Conservation (phyloP, 2,113 vertebrate genomes). For the Eublepharis macularius region DNA sequence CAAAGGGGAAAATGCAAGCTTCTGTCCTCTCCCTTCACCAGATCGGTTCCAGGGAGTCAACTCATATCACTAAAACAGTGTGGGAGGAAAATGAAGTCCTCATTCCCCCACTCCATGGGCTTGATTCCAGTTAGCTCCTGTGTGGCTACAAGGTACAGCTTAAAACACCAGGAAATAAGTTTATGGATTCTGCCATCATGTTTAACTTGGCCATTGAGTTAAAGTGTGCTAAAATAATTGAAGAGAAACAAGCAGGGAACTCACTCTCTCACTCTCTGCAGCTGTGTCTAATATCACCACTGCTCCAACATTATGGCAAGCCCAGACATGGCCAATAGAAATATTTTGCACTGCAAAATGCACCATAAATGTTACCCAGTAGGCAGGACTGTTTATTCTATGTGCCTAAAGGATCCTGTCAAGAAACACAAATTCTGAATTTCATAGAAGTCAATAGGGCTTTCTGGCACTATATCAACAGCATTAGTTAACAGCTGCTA, state of each 20-base stretch:
- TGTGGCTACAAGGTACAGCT: too few relatives aligned
- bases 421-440: conserved; percentile 1
- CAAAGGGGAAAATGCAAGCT: too few relatives aligned
- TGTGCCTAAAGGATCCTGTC: neutral
- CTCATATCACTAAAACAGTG: too few relatives aligned
- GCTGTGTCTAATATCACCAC: neutral
- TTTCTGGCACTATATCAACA: neutral
- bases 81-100: too few relatives aligned
- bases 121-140: too few relatives aligned
- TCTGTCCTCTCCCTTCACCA: too few relatives aligned
- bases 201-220: too few relatives aligned
- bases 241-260: neutral
- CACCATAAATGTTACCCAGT: neutral
- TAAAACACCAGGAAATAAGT: too few relatives aligned
- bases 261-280: neutral
- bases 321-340: neutral
- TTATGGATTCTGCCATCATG: too few relatives aligned
- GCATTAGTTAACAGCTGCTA: neutral
- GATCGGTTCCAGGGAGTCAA: too few relatives aligned
- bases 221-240: neutral
- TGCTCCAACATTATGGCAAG: neutral
- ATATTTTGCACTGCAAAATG: neutral
- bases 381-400: neutral
- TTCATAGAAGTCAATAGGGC: neutral
- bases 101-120: too few relatives aligned